phyloP scores from a whole-genome alignment of 2,888 invertebrate genomes.

The Sclerodermus sp. region DNA sequence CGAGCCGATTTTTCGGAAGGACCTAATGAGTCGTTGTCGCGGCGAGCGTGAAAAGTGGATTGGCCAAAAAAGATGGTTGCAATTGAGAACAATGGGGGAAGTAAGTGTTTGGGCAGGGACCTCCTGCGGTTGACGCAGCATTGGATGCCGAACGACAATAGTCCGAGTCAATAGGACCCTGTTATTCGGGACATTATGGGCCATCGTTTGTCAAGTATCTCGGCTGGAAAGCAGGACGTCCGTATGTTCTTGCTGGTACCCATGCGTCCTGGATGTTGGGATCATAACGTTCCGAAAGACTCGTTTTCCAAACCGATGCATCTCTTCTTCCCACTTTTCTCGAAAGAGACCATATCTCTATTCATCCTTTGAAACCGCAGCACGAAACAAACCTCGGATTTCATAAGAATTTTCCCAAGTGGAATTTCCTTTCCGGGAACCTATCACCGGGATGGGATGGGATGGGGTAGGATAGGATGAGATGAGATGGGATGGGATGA shows the following conservation, averaged over 20 bases:
- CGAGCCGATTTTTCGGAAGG: slow-evolving; percentile 18
- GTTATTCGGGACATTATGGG: slow-evolving; percentile 44
- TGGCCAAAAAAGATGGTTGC: slow-evolving; percentile 7
- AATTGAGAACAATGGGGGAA: slow-evolving; percentile 22
- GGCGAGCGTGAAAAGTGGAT: slow-evolving; percentile 27
- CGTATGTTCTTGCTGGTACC: slow-evolving; percentile 24
- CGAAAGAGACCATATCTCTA: too few relatives aligned
- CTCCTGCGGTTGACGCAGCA: slow-evolving; percentile 23
- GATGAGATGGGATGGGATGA: too few relatives aligned
- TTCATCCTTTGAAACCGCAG: too few relatives aligned
- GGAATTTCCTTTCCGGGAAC: too few relatives aligned
- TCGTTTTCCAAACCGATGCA: too few relatives aligned
- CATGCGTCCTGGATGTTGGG: too few relatives aligned
- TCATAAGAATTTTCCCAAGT: too few relatives aligned
- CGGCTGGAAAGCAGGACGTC: slow-evolving; percentile 30
- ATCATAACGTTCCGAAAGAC: too few relatives aligned
- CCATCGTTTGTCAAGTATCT: slow-evolving; percentile 43
- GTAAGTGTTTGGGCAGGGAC: slow-evolving; percentile 26
- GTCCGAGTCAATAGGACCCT: slow-evolving; percentile 36
- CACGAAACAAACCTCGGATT: too few relatives aligned
- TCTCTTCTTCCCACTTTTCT: too few relatives aligned
- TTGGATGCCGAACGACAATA: slow-evolving; percentile 28
- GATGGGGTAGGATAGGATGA: too few relatives aligned
- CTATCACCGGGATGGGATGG: too few relatives aligned
- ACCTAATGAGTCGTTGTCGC: slow-evolving; percentile 20